A percentile compares a stretch with the other conserved stretches of the same genome.
phyloP scores from a whole-genome alignment of 2,888 invertebrate genomes.

The Halictus quadricinctus region DNA sequence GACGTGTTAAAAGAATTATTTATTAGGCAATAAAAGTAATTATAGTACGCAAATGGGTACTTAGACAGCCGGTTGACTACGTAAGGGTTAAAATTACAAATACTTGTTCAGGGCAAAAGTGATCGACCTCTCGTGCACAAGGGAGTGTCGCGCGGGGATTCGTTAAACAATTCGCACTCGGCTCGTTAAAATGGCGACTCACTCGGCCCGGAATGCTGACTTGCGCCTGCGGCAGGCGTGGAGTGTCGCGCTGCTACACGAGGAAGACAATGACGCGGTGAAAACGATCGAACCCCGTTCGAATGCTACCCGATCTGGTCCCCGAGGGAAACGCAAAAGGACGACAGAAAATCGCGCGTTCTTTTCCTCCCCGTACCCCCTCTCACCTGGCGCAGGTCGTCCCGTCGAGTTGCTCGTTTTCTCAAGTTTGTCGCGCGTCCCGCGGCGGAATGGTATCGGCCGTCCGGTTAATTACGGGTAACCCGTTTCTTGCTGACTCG shows the following conservation, averaged over 20 bases:
- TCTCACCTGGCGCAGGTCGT: neutral
- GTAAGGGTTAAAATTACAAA: neutral
- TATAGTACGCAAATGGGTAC: too few species aligned
- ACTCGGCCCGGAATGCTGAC: conserved; percentile 21
- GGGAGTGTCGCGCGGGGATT: neutral
- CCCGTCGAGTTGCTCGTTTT: conserved; percentile 13
- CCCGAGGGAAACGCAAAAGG: neutral
- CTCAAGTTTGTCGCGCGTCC: conserved; percentile 13
- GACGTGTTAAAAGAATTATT: too few species aligned
- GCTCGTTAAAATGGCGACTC: conserved; percentile 26
- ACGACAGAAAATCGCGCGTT: neutral
- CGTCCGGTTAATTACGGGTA: conserved; percentile 39
- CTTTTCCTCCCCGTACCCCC: neutral
- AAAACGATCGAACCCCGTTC: conserved; percentile 24
- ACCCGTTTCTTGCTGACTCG: conserved; percentile 31
- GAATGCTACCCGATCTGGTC: conserved; percentile 1
- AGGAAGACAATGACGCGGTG: conserved; percentile 34
- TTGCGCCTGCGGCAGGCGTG: conserved; percentile 27
- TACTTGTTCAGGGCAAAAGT: neutral
- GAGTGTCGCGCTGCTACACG: conserved; percentile 18
- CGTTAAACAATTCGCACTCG: conserved; percentile 5
- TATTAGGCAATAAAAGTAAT: too few species aligned
- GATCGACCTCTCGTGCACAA: neutral
- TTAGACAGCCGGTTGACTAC: too few species aligned
- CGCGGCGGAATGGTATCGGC: conserved; percentile 32